phyloP scores from a whole-genome alignment of 2,888 invertebrate genomes.

The Ferrisia virgata region DNA sequence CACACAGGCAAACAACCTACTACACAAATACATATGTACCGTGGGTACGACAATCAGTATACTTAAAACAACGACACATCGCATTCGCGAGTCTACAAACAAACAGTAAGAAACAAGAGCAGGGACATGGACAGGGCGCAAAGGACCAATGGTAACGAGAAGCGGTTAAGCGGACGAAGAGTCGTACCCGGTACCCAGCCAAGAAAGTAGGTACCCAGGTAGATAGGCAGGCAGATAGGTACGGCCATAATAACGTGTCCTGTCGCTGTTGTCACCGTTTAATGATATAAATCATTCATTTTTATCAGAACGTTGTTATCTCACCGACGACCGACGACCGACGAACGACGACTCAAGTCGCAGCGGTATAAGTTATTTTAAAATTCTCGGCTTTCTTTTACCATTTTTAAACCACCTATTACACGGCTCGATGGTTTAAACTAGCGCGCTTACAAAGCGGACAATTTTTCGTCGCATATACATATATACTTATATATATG shows the following conservation, averaged over 20 bases:
- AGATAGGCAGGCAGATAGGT: conserved; percentile 3
- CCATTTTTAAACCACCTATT: not conserved
- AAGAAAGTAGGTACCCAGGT: not conserved
- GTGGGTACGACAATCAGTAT: no score
- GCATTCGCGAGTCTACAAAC: not conserved
- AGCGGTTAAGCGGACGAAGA: not conserved
- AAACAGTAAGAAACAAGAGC: not conserved
- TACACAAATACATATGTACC: no score
- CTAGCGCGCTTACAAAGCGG: not conserved
- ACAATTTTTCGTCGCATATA: not conserved
- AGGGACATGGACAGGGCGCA: not conserved
- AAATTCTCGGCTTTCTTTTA: not conserved
- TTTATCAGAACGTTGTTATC: conserved; percentile 43
- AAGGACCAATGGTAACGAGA: not conserved
- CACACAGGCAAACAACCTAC: no score
- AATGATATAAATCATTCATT: conserved; percentile 46
- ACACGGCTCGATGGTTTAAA: not conserved
- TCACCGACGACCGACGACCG: conserved; percentile 18
- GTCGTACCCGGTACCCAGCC: not conserved
- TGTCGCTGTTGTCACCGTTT: conserved; percentile 45
- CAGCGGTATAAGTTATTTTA: not conserved
- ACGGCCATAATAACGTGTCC: conserved; percentile 43
- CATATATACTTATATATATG: not conserved
- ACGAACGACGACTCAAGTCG: conserved; percentile 32
- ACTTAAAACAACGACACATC: no score